Evolutionary conservation across 2,113 vertebrate species (phyloP), one percentile per base, ranked within the genome.

Genomic region (Dasyurus viverrinus): DNA sequence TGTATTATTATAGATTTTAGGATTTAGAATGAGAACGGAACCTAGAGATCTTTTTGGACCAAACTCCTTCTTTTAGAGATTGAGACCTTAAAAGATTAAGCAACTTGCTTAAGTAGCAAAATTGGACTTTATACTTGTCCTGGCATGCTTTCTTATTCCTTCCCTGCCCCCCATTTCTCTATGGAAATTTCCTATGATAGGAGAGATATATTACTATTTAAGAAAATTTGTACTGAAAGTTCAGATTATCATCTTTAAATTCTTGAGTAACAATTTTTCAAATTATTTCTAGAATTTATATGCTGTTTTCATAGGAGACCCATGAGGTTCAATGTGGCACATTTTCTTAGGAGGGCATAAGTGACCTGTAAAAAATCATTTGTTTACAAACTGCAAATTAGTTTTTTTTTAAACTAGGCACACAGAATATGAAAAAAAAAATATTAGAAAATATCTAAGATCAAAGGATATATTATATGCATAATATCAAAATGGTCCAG

Each of bases 1-100:
- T 91, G 92, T 68, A 53, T 84, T 91, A 90, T 90, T 84, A 46
- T 94, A 94, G 76, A 53, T 89, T 47, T 94, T 19, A 90, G 19
- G 68, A 84, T 42, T 42, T 84, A 23, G 68, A 84, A 19, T 23
- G 2, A 57, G 68, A 84, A 84, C n/a, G 68, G 6, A 84, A 0
- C 16, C 2, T 84, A 84, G 68, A 84, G n/a, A 42, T 22, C 36
- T 22, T 76, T 76, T 9, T 76, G 1, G 0, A n/a, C 7, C 68
- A 84, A 84, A n/a, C 68, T 84, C 68, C 8, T 84, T 19, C 19
- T 76, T 76, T 76, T 76, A 76, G 68, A 76, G 36, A n/a, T 19
- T 76, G 36, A n/a, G 36, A 19, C 4, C 5, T 42, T 84, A 6
- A 84, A 36, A 84, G 68, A 36, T 84, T 42, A 84, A 42, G 7